Evolutionary conservation across 2,797 vertebrate genomes (phyloP), one percentile per base, ranked within the genome.

Genomic region (Cossypha caffra): DNA sequence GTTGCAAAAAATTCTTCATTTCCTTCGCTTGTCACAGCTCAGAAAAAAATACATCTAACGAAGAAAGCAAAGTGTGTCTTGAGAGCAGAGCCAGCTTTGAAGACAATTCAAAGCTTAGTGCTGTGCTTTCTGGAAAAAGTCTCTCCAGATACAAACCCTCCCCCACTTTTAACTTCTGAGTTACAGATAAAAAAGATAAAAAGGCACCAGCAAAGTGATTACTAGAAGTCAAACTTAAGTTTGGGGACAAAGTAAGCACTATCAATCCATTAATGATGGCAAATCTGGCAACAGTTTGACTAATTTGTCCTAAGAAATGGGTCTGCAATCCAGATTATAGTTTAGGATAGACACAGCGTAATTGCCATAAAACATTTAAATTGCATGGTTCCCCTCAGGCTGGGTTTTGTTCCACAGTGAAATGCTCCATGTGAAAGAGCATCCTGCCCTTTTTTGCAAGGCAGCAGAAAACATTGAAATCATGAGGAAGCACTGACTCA

Each of bases 41-140:
- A 87, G 64, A 54, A 91, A 81, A 78, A 78, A 74, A 24, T 4
- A 61, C 18, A 79, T 50, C 63, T 63, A 80, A 74, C 50, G 67
- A 84, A 59, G 74, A 20, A 90, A 94, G 61, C 35, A 61, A 93
- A 93, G 69, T 0, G 0, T n/a, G 50, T 50, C 62, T 64, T 72
- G 74, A 93, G 78, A 87, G 90, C 57, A 71, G 43, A 92, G 38
- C 6, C 38, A 64, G 78, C 84, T 95, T 89, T 96, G 91, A 91
- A 93, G 62, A 73, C 31, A 75, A 83, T 35, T 94, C 84, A 91
- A 88, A 95, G 66, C 68, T 35, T 18, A 69, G 38, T 42, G 50
- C 61, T 87, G 25, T 50, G 35, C 38, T 62, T 77, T 74, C 72
- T 67, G 50, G 71, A 63, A 84, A 72, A 84, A 69, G 20, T 26